phyloP scores from a whole-genome alignment of 2,113 vertebrate genomes.

The Ophthalmolycus amberensis region DNA sequence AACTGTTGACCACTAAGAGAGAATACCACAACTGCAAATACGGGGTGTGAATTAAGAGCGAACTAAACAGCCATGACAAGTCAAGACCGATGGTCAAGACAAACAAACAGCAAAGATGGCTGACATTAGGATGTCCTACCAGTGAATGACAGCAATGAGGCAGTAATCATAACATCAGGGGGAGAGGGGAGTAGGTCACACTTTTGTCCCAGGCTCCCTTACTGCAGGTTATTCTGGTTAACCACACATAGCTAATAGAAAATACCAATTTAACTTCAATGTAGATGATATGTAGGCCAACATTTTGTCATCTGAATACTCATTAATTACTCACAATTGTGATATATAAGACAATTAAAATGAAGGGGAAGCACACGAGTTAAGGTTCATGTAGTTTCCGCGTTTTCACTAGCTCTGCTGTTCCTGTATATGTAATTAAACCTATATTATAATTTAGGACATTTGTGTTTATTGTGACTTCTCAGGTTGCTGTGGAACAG shows the following conservation, averaged over 20 bases:
- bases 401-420: neutral
- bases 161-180: neutral
- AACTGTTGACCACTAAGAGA: neutral
- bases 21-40: neutral
- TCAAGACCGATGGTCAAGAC: neutral
- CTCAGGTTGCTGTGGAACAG: constrained; percentile 17
- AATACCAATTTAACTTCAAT: neutral
- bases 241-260: neutral
- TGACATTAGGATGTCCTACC: neutral
- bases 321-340: neutral
- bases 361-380: neutral
- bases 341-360: neutral
- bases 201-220: neutral
- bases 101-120: neutral
- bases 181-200: neutral
- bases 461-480: neutral
- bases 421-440: neutral
- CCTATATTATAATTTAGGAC: too few species aligned
- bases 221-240: neutral
- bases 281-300: neutral
- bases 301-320: neutral
- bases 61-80: neutral
- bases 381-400: neutral
- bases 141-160: neutral
- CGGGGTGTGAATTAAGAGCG: neutral